Evolutionary conservation across 2,888 invertebrate species (phyloP).

Genomic region (Cynaeus angustus): DNA sequence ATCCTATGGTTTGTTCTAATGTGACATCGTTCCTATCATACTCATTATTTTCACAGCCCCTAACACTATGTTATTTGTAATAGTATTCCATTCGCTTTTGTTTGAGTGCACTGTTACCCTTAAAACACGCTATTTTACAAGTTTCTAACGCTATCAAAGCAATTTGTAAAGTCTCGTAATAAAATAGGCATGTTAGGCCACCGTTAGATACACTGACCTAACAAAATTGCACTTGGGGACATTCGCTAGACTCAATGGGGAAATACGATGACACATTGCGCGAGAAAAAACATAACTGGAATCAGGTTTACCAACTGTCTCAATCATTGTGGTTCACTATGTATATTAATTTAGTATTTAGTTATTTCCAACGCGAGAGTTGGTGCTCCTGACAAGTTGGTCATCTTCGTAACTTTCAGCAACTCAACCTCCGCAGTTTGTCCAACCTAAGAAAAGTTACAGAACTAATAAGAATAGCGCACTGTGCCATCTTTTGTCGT

Average conservation of each 20-base stretch:
- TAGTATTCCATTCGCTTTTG: constrained; percentile 26
- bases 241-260: background rate
- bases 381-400: too few relatives aligned
- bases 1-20: constrained; percentile 40
- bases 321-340: too few relatives aligned
- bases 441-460: too few relatives aligned
- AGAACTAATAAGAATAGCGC: too few relatives aligned
- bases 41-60: constrained; percentile 63
- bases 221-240: constrained; percentile 37
- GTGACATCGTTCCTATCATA: constrained; percentile 48
- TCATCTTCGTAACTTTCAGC: too few relatives aligned
- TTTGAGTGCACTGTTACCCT: constrained; percentile 37
- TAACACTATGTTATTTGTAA: constrained; percentile 57
- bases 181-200: constrained; percentile 18
- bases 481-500: too few relatives aligned
- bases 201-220: constrained; percentile 7
- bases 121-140: constrained; percentile 1
- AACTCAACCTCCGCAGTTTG: too few relatives aligned
- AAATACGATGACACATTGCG: too few relatives aligned
- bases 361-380: too few relatives aligned
- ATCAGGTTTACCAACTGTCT: too few relatives aligned
- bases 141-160: constrained; percentile 1
- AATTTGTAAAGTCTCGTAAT: constrained; percentile 10
- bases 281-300: too few relatives aligned
- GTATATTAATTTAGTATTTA: too few relatives aligned